Base-by-base conservation (phyloP, 2,888 invertebrate genomes). In the Neoscelio sp. region DNA sequence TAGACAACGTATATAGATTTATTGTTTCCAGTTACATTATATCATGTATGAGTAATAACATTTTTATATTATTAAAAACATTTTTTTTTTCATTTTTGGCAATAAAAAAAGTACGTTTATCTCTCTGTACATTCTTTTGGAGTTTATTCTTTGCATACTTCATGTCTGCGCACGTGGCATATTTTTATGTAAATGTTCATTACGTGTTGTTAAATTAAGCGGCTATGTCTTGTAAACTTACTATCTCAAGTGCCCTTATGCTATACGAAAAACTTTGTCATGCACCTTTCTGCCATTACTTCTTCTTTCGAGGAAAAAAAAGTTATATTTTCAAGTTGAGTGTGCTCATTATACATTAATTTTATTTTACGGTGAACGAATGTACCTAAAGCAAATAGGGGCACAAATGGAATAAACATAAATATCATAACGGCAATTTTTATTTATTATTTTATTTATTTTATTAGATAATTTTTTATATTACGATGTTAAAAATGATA, bases 101-200 rank as follows among this genome's bases (percentile, higher is more conserved):
- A 26, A 26, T 26, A 5, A 26, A 7, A 26, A 26, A 26, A 26
- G 7, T 26, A 26, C 26, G n/a, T n/a, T n/a, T 38, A 12, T 12
- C 2, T n/a, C 13, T 38, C 7, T 1, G 2, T 12, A 12, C 10
- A n/a, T 38, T 10, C 20, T n/a, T 44, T 18, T 33, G 33, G 15
- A 33, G 23, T 48, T 48, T 48, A 38, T 48, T 62, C 23, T 48
- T 18, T n/a, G 46, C 35, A 17, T 30, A 44, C 17, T 33, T 28
- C 33, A 3, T 23, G 30, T 44, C 54, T 54, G 44, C 42, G 28
- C 42, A 42, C 42, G 30, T 60, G 58, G 44, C 28, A 44, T 17
- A 44, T 60, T 28, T 44, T 60, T 56, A 68, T 56, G 68, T 33
- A 56, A 46, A 44, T 44, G 33, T 6, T n/a, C 54, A 38, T 67